phyloP scores from a whole-genome alignment of 2,797 vertebrate genomes.

The Pangasius sanitwongsei region DNA sequence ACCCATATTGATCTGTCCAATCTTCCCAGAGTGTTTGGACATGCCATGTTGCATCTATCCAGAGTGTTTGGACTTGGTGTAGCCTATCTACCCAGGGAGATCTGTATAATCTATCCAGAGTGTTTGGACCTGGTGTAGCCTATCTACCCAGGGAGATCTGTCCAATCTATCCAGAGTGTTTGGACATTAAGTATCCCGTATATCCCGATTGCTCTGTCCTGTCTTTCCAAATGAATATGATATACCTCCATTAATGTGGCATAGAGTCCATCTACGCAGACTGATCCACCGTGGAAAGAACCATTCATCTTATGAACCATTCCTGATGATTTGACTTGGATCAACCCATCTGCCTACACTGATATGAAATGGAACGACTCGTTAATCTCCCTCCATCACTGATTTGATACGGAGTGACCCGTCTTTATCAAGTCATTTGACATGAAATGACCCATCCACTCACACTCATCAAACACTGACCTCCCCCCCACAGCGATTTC shows the following conservation, averaged over 20 bases:
- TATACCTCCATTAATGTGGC: neutral
- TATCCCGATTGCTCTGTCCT: neutral
- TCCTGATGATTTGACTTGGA: neutral
- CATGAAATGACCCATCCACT: conserved; percentile 4
- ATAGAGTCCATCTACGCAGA: neutral
- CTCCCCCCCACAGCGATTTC: neutral
- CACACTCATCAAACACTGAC: conserved; percentile 9
- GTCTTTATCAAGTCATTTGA: neutral
- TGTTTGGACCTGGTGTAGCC: neutral
- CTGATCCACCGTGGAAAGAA: neutral
- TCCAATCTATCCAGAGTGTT: neutral
- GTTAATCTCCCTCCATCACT: neutral
- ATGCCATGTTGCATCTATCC: neutral
- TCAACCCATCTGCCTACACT: neutral
- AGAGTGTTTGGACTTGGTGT: neutral
- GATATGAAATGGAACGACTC: neutral
- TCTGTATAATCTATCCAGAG: no score
- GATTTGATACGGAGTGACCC: neutral
- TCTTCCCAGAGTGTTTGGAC: neutral
- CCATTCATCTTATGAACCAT: neutral
- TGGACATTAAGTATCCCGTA: neutral
- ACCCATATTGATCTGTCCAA: neutral
- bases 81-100: no score
- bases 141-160: neutral
- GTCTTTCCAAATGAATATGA: neutral